These are phyloP conservation scores for Agrochola lota DNA, from an alignment of 2,888 invertebrate species.

Conservation along the genomic window DNA sequence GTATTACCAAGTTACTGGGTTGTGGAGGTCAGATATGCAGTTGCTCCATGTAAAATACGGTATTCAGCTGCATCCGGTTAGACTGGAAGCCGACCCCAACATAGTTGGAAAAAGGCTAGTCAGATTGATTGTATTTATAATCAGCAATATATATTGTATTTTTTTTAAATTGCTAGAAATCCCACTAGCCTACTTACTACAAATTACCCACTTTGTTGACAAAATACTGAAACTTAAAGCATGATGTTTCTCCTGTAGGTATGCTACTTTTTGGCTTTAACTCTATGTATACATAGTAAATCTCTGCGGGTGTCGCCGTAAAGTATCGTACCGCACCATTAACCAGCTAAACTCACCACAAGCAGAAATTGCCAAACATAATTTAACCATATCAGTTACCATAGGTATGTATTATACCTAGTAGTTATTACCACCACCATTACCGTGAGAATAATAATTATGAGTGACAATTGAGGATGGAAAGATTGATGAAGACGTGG, in stretches of 20 bases:
- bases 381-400: background rate
- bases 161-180: background rate
- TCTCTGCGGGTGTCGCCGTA: background rate
- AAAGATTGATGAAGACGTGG: too few species aligned
- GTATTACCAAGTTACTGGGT: too few species aligned
- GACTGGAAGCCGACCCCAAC: too few species aligned
- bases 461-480: too few species aligned
- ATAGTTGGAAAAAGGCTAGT: too few species aligned
- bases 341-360: background rate
- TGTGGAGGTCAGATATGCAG: too few species aligned
- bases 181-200: background rate
- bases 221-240: background rate
- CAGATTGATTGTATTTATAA: too few species aligned
- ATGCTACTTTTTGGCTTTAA: background rate
- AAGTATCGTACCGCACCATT: constrained; percentile 14
- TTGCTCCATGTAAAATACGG: too few species aligned
- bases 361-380: background rate
- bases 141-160: too few species aligned
- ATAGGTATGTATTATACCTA: background rate
- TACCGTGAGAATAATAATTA: background rate
- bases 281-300: background rate
- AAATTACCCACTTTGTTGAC: background rate
- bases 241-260: background rate
- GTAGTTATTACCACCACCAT: background rate
- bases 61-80: too few species aligned